These are phyloP conservation scores for Nomada fucata DNA, from an alignment of 2,888 invertebrate species.

Conservation along the genomic window DNA sequence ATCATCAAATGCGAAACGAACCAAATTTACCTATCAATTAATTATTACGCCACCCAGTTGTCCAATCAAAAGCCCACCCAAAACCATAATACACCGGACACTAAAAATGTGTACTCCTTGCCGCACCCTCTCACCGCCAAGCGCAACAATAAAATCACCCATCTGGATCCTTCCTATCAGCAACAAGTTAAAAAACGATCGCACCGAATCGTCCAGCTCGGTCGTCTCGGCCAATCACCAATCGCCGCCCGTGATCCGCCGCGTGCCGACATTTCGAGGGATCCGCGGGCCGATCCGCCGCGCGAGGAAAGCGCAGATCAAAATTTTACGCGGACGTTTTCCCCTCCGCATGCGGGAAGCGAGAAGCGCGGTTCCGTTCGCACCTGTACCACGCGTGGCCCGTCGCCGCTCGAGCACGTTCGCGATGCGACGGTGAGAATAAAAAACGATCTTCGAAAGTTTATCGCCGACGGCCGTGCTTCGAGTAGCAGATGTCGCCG, in stretches of 20 bases:
- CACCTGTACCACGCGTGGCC: conserved; percentile 10
- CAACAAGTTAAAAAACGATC: not conserved
- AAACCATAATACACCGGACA: too few relatives aligned
- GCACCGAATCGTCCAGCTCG: too few relatives aligned
- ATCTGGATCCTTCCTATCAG: not conserved
- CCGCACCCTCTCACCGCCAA: too few relatives aligned
- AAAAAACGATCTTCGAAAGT: conserved; percentile 55
- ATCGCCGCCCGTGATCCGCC: too few relatives aligned
- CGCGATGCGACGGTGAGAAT: conserved; percentile 24
- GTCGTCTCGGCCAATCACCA: not conserved
- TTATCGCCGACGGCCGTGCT: conserved; percentile 42
- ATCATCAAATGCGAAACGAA: conserved; percentile 17
- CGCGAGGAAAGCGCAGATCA: conserved; percentile 47
- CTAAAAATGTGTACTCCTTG: too few relatives aligned
- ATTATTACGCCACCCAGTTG: too few relatives aligned
- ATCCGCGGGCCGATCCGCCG: not conserved
- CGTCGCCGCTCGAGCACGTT: conserved; percentile 28
- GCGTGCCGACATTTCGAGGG: not conserved
- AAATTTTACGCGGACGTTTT: conserved; percentile 37
- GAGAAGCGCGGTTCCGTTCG: not conserved
- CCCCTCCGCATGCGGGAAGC: not conserved
- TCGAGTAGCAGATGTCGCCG: conserved; percentile 37
- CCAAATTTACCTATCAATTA: not conserved
- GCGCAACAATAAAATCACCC: too few relatives aligned
- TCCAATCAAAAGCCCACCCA: too few relatives aligned